A percentile compares a stretch with the other conserved stretches of the same genome.
Evolutionary conservation across 2,888 invertebrate species (phyloP).

Genomic region (Pandemis heparana): DNA sequence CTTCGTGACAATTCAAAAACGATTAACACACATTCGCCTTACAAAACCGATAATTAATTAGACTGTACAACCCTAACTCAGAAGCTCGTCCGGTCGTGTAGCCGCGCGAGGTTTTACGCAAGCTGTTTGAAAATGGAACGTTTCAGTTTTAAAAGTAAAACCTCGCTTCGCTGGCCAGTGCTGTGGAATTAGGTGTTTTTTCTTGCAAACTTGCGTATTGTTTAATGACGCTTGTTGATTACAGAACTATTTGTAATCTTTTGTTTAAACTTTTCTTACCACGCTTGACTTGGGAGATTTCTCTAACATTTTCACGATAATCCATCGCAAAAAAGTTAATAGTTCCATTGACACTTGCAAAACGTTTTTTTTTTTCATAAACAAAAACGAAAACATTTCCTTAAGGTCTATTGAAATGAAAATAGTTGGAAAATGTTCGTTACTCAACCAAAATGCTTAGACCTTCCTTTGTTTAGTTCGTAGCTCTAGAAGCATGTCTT

Average conservation of each 20-base stretch:
- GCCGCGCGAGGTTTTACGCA: slow-evolving; percentile 45
- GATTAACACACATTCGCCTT: slow-evolving; percentile 36
- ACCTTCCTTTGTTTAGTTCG: slow-evolving; percentile 25
- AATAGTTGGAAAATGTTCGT: slow-evolving; percentile 39
- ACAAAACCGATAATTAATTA: slow-evolving; percentile 40
- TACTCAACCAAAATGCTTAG: slow-evolving; percentile 43
- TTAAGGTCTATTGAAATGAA: slow-evolving; percentile 24
- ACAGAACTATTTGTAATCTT: slow-evolving; percentile 44
- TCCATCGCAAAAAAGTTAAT: slow-evolving; percentile 1
- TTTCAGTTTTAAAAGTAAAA: slow-evolving; percentile 23
- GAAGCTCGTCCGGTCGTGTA: slow-evolving; percentile 53
- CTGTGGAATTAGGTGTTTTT: slow-evolving; percentile 49
- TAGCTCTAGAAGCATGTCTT: slow-evolving; percentile 46
- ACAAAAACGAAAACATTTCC: slow-evolving; percentile 13
- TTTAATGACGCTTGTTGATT: slow-evolving; percentile 42
- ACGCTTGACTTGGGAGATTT: slow-evolving; percentile 20
- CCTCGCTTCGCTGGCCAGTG: slow-evolving; percentile 28
- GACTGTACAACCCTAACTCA: slow-evolving; percentile 49
- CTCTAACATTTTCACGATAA: slow-evolving; percentile 14
- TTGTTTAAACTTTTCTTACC: slow-evolving; percentile 21
- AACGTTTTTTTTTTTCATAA: background rate
- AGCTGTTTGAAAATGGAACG: slow-evolving; percentile 39
- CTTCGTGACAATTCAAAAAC: slow-evolving; percentile 35
- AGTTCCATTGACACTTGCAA: slow-evolving; percentile 4
- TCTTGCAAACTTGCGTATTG: slow-evolving; percentile 48